Evolutionary conservation across 2,888 invertebrate species (phyloP), one percentile per base, ranked within the genome.

Genomic region (Drosophila stalkeri): DNA sequence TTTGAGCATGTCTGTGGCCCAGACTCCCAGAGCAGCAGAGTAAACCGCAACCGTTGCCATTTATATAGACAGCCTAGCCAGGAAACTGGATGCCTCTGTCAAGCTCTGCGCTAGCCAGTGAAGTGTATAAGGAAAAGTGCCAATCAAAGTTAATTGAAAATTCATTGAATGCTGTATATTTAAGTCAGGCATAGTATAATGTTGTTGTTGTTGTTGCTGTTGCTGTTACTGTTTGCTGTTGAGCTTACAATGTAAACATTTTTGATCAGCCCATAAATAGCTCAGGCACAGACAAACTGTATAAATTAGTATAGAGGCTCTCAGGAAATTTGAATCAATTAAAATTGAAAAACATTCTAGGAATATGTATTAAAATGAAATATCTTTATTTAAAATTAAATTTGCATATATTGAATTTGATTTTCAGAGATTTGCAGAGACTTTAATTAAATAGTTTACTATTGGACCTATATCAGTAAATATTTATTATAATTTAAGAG

Each of bases 101-200:
- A 44, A 59, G 27, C 55, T 20, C 62, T 55, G 59, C 41, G 59
- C 41, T 51, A 56, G 70, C 65, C 80, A 78, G 67, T 75, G 74
- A 81, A 75, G 72, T 74, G 77, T 72, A 74, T 74, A 80, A 82
- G 82, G 85, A 86, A 86, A 86, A 86, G 89, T 86, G 86, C 80
- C 86, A 86, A 86, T 86, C 86, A 86, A 86, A 87, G 80, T 87
- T 86, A 89, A 86, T 86, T 86, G 86, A 86, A 86, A 89, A 89
- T 86, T 86, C 89, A 86, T 87, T 87, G 87, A 89, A 86, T 87
- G 77, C 75, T 86, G 89, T 87, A 86, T 86, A 89, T 86, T 86
- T 89, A 84, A 86, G 87, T 76, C 81, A 75, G 81, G 64, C 75
- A 72, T 49, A 20, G 54, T 39, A 49, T 47, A 52, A 51, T 9